phyloP scores from a whole-genome alignment of 2,797 vertebrate genomes.

The Parambassis ranga region DNA sequence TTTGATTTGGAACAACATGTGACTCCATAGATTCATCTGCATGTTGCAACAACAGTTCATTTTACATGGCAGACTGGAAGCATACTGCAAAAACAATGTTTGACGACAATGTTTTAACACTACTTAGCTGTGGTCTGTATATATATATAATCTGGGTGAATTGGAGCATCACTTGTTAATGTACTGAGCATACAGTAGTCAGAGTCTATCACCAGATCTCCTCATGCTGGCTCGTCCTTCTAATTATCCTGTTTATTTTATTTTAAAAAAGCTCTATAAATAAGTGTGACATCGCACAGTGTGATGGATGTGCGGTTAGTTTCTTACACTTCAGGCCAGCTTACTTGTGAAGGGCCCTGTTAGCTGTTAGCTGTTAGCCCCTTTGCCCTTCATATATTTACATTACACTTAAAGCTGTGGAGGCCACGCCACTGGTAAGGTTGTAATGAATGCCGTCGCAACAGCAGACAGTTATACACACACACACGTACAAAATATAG shows the following conservation, averaged over 20 bases:
- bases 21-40: constrained; percentile 8
- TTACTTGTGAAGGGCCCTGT: constrained; percentile 12
- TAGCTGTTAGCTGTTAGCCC: no score
- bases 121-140: no score
- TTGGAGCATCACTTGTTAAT: constrained; percentile 32
- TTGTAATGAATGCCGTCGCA: constrained; percentile 22
- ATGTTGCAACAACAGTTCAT: no score
- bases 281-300: constrained; percentile 17
- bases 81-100: no score
- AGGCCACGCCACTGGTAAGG: not conserved
- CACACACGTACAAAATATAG: not conserved
- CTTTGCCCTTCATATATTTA: constrained; percentile 27
- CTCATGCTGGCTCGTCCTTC: no score
- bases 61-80: no score
- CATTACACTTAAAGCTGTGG: constrained; percentile 15
- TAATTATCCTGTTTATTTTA: constrained; percentile 60
- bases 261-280: constrained; percentile 39
- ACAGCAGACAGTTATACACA: not conserved
- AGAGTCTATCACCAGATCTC: no score
- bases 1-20: constrained; percentile 1
- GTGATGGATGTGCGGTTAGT: constrained; percentile 49
- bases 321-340: not conserved
- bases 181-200: constrained; percentile 13
- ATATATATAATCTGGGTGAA: no score
- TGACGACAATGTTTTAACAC: no score